These are phyloP conservation scores for Hippopotamyrus pictus DNA, from an alignment of 2,797 vertebrate species.

Conservation along the genomic window DNA sequence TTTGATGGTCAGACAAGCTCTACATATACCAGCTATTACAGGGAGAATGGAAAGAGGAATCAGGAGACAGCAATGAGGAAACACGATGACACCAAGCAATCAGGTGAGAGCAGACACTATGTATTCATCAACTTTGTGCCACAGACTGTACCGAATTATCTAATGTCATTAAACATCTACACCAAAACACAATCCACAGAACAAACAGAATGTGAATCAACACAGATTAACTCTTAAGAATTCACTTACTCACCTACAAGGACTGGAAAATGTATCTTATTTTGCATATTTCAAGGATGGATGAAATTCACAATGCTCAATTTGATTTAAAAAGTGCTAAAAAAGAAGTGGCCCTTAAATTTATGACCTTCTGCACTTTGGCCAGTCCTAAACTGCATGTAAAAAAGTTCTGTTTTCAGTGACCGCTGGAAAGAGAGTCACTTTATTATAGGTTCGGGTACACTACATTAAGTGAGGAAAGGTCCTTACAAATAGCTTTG, in stretches of 20 bases:
- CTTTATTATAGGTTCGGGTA: not conserved
- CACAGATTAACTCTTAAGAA: not conserved
- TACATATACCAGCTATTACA: not conserved
- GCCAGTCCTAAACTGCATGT: not conserved
- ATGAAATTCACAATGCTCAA: not conserved
- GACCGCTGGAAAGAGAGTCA: not conserved
- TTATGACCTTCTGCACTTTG: not conserved
- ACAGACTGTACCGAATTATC: conserved; percentile 22
- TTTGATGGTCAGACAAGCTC: not conserved
- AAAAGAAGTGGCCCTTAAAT: not conserved
- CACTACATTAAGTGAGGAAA: not conserved
- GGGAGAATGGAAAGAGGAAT: conserved; percentile 8
- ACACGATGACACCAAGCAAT: conserved; percentile 12
- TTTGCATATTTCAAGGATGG: not conserved
- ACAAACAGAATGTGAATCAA: not conserved
- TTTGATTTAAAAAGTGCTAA: not conserved
- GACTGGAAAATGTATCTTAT: not conserved
- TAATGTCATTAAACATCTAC: not conserved
- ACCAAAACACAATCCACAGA: not conserved
- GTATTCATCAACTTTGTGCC: conserved; percentile 28
- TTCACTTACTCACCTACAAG: not conserved
- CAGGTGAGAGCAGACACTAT: conserved; percentile 24
- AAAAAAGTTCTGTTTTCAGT: not conserved
- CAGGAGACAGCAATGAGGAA: not conserved
- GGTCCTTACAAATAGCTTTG: not conserved